A percentile compares a stretch with the other conserved stretches of the same genome.
Conservation (phyloP, 2,888 invertebrate genomes). For the Sinodicranocentrus sp. region DNA sequence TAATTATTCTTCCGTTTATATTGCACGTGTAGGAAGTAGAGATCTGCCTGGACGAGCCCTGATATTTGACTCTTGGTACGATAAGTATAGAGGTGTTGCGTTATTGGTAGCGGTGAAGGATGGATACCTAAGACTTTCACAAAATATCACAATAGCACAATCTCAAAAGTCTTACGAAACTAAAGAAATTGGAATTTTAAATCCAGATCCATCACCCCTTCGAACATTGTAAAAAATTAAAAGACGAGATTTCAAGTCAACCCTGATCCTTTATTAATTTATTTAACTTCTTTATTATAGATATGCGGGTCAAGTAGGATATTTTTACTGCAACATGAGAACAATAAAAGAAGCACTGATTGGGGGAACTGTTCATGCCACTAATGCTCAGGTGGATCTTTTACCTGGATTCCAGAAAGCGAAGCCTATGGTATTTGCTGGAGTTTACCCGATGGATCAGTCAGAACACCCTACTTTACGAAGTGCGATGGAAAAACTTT, state of each 20-base stretch:
- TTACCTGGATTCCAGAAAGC: slow-evolving; percentile 84
- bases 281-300: slow-evolving; percentile 76
- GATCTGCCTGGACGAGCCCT: slow-evolving; percentile 86
- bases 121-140: slow-evolving; percentile 86
- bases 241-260: too few relatives aligned
- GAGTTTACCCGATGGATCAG: slow-evolving; percentile 94
- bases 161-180: slow-evolving; percentile 88
- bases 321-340: slow-evolving; percentile 89
- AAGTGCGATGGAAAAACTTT: slow-evolving; percentile 92
- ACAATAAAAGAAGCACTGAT: slow-evolving; percentile 86
- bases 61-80: slow-evolving; percentile 96
- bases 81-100: slow-evolving; percentile 88
- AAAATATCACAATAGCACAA: slow-evolving; percentile 85
- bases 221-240: slow-evolving; percentile 84
- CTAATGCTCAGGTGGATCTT: slow-evolving; percentile 81
- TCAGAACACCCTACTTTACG: slow-evolving; percentile 87
- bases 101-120: slow-evolving; percentile 88
- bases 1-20: too few relatives aligned
- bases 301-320: slow-evolving; percentile 95
- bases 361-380: slow-evolving; percentile 87
- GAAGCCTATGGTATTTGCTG: slow-evolving; percentile 92
- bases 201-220: slow-evolving; percentile 86
- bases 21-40: slow-evolving; percentile 79
- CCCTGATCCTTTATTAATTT: background rate
- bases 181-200: slow-evolving; percentile 87